A percentile compares a stretch with the other conserved stretches of the same genome.
Conservation (phyloP, 2,888 invertebrate species). For the Schrankia costaestrigalis region DNA sequence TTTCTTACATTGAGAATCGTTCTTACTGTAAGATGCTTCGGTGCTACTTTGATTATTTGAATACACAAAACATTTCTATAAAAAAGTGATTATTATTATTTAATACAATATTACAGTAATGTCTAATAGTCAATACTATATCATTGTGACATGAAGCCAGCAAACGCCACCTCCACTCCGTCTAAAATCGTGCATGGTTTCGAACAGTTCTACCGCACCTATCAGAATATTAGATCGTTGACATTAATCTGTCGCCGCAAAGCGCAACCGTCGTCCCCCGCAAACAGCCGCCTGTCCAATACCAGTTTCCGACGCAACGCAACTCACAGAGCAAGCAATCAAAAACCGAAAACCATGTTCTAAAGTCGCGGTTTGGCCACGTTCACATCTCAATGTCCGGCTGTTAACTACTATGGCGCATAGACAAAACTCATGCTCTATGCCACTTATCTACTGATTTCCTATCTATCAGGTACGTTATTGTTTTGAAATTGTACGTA, state of each 20-base stretch:
- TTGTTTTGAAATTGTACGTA: too few relatives aligned
- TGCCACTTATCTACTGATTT: neutral
- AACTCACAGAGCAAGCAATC: constrained; percentile 51
- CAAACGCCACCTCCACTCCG: constrained; percentile 22
- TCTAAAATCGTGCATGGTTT: constrained; percentile 10
- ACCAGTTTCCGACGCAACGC: constrained; percentile 3
- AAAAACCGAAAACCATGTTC: constrained; percentile 65
- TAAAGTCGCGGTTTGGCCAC: constrained; percentile 58
- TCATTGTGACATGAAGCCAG: too few relatives aligned
- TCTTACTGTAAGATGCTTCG: too few relatives aligned
- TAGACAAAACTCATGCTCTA: neutral
- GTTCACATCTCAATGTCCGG: constrained; percentile 61
- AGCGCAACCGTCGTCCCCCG: constrained; percentile 11
- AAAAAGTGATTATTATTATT: too few relatives aligned
- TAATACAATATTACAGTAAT: too few relatives aligned
- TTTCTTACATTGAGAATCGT: too few relatives aligned
- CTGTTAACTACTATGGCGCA: constrained; percentile 31
- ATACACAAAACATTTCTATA: too few relatives aligned
- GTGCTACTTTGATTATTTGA: too few relatives aligned
- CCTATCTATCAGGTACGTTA: too few relatives aligned
- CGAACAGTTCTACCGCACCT: constrained; percentile 47
- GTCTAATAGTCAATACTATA: too few relatives aligned
- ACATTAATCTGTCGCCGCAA: constrained; percentile 63
- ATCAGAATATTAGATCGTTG: constrained; percentile 72
- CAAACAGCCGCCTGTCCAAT: constrained; percentile 2